Base-by-base conservation (phyloP, 2,888 invertebrate genomes). In the Pteria penguin region DNA sequence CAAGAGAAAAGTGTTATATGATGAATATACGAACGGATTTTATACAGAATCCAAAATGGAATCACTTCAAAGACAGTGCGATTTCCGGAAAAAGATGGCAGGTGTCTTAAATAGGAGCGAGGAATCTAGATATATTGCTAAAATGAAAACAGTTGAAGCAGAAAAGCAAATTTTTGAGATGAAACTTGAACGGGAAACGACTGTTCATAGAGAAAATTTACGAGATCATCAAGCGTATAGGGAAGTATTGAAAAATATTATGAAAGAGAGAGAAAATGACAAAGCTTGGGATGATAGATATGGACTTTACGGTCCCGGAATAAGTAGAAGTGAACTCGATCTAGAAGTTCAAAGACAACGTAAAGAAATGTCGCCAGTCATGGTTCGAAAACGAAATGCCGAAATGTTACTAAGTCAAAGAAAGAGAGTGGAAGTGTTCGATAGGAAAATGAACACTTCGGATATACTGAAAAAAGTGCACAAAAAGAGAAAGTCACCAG, bases 1-100 rank as follows among this genome's bases (percentile, higher is more conserved):
- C 62, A 84, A 82, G 29, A 73, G 86, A 26, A 86, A 85, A 61
- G 86, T 87, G 52, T 72, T 82, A 26, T 87, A 80, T 65, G 88
- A 88, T 66, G 86, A 87, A 52, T 86, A 84, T 69, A 82, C 83
- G 4, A 75, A 82, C 4, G 82, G 81, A 18, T 88, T 87, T 73
- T 87, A 85, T 68, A 82, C 86, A 18, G 87, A 88, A 73, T 82
- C 85, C 32, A 80, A 82, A 58, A 85, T 88, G 45, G 88, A 88
- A 52, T 77, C 84, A 2, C 72, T 88, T 24, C 80, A 87, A 71
- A 75, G 88, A 27, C 85, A 86, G 70, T 83, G 85, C 71, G 81
- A 84, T 27, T 84, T 83, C 62, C 73, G 85, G 2, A 73, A 82
- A 11, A 82, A 82, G 62, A 83, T 86, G 63, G 84, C 86, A 11